Evolutionary conservation across 2,888 invertebrate species (phyloP), one percentile per base, ranked within the genome.

Genomic region (Periphyllus acericola): DNA sequence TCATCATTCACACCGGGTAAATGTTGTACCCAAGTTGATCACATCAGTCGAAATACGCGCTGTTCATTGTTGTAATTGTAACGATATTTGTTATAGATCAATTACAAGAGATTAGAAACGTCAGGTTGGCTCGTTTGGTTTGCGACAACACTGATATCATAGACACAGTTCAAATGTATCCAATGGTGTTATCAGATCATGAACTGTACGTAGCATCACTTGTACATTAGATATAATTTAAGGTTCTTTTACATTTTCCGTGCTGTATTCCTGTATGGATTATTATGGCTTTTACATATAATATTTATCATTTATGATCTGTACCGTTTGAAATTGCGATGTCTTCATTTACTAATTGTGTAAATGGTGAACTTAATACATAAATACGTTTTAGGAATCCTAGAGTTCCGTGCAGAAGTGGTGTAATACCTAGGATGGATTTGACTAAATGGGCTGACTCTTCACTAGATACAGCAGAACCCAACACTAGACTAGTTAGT

Each of bases 71-170:
- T 78, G 14, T 36, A 14, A 71, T 68, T 60, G 25, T 60, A 25
- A 32, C 40, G 60, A 25, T 29, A 2, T 17, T 36, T 32, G 19
- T 88, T 90, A 17, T 94, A 90, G 97, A 96, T 90, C 97, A 98
- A 92, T 92, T 98, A 71, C 94, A 94, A 90, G 97, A 97, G 92
- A 93, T 98, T 89, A 94, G 96, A 79, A 97, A 97, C 92, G 93
- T 95, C 0, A 94, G 96, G 90, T 92, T 97, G 14, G 95, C 97
- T 0, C 94, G 97, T 89, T 92, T 97, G 83, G 96, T 98, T 90
- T 98, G 98, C 91, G 98, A 98, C 92, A 97, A 97, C 91, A 97
- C 97, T 0, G 97, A 98, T 91, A 94, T 97, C 90, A 97, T 98
- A 90, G 97, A 97, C 91, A 96, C 96, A 19, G 95, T 96, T 89